Evolutionary conservation across 1,140 invertebrate species (phyloP).

Genomic region (Anastatus disparis): DNA sequence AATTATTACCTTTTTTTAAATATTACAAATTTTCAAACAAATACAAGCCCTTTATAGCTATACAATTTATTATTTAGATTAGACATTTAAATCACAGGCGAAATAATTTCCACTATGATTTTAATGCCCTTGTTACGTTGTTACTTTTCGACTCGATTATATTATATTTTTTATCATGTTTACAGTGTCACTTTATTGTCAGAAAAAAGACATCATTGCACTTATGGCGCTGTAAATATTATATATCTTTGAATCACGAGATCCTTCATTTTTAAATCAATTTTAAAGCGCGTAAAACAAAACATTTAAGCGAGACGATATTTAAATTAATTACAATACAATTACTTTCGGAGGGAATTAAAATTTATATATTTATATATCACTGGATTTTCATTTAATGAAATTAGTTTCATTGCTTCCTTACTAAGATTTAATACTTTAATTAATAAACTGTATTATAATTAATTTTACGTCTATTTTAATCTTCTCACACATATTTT

Average conservation of each 20-base stretch:
- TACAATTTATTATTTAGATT: conserved; percentile 14
- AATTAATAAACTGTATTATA: conserved; percentile 12
- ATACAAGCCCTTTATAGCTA: neutral
- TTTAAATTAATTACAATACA: conserved; percentile 27
- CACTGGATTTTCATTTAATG: neutral
- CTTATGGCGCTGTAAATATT: conserved; percentile 27
- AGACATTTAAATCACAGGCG: conserved; percentile 17
- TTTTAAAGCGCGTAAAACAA: conserved; percentile 6
- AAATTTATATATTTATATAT: conserved; percentile 1
- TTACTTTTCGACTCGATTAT: conserved; percentile 4
- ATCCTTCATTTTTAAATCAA: conserved; percentile 21
- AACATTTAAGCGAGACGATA: conserved; percentile 17
- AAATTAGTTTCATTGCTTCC: neutral
- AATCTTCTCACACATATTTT: conserved; percentile 2
- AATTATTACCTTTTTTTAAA: neutral
- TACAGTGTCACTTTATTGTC: conserved; percentile 33
- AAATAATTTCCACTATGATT: conserved; percentile 16
- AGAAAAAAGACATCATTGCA: conserved; percentile 34
- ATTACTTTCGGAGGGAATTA: neutral
- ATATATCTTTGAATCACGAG: conserved; percentile 21
- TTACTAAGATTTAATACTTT: conserved; percentile 10
- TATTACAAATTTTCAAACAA: neutral
- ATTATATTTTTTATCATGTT: conserved; percentile 7
- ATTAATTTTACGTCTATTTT: conserved; percentile 18
- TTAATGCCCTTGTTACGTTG: conserved; percentile 30